Percentiles rank a stretch among this genome's conserved stretches.
Conservation (phyloP, 2,797 vertebrate species). For the Epinephelus malabaricus region DNA sequence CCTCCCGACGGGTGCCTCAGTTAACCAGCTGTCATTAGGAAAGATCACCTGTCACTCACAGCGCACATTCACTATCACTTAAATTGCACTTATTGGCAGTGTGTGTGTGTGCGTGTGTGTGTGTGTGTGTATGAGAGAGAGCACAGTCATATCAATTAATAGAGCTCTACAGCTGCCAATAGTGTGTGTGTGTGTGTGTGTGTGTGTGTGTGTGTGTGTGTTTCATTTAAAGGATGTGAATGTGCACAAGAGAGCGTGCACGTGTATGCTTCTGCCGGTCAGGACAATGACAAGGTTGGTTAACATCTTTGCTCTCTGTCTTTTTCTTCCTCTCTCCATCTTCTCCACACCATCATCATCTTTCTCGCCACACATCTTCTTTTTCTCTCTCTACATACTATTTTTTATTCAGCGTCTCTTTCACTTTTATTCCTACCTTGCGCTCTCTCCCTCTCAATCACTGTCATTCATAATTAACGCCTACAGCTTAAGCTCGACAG, state of each 20-base stretch:
- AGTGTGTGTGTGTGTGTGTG: constrained; percentile 2
- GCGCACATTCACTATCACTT: constrained; percentile 34
- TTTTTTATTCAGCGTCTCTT: neutral
- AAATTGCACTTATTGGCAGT: constrained; percentile 31
- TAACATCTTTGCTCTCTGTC: constrained; percentile 1
- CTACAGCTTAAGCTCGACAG: constrained; percentile 56
- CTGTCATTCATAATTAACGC: constrained; percentile 62
- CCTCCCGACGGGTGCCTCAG: constrained; percentile 9
- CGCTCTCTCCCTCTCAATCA: constrained; percentile 51
- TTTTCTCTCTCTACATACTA: neutral
- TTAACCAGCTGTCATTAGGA: constrained; percentile 52
- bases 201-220: neutral
- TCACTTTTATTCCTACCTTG: neutral
- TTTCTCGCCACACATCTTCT: neutral
- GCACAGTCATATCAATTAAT: constrained; percentile 20
- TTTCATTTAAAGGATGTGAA: too few relatives aligned
- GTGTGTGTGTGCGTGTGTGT: too few relatives aligned
- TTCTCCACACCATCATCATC: neutral
- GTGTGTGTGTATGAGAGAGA: neutral
- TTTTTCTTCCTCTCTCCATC: neutral
- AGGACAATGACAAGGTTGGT: constrained; percentile 2
- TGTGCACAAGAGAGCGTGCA: neutral
- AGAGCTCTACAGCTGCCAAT: constrained; percentile 18
- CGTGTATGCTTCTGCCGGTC: constrained; percentile 6
- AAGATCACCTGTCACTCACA: constrained; percentile 61